Base-by-base conservation (phyloP, 2,113 vertebrate genomes). In the Rhagologus leucostigma region DNA sequence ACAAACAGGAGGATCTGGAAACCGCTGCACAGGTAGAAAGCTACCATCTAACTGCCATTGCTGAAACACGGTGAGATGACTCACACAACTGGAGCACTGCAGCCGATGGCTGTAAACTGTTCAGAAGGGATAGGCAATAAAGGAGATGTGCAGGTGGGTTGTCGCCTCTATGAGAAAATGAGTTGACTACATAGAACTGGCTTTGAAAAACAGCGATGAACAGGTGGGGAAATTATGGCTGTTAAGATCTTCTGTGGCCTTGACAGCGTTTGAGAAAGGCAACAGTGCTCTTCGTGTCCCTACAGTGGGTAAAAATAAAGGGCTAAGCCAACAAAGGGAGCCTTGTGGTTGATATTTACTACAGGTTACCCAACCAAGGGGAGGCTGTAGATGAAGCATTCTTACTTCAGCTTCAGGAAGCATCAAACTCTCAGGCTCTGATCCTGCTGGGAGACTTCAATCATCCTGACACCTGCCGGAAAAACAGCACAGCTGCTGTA, bases 41-140 rank as follows among this genome's bases (percentile, higher is more conserved):
- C 9, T 22, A 32, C 32, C 16, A 16, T 55, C 29, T 47, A 41
- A 63, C 47, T 11, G 7, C 20, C 56, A 12, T 12, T 55, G 20
- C 41, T 47, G 56, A 41, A 70, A n/a, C 0, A 0, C 10, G 29
- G 13, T 63, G 41, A 33, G n/a, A 10, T 79, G 56, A 47, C 26
- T 55, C 49, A 41, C 84, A 47, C 9, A 35, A 14, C 11, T 15
- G 16, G n/a, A 55, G 30, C 56, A 7, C 20, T 39, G 47, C 47
- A 47, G 30, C 3, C 0, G 0, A 30, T 20, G 12, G 16, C n/a
- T 55, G 12, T 3, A 53, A 77, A 62, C 10, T 16, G 19, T 16
- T 70, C 56, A 46, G 29, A 55, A 62, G 39, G 23, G 29, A 70
- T 20, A 62, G 24, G 10, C 13, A n/a, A 7, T 55, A 70, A 47